Evolutionary conservation across 2,797 vertebrate genomes (phyloP), one percentile per base, ranked within the genome.

Genomic region (Pitangus sulphuratus): DNA sequence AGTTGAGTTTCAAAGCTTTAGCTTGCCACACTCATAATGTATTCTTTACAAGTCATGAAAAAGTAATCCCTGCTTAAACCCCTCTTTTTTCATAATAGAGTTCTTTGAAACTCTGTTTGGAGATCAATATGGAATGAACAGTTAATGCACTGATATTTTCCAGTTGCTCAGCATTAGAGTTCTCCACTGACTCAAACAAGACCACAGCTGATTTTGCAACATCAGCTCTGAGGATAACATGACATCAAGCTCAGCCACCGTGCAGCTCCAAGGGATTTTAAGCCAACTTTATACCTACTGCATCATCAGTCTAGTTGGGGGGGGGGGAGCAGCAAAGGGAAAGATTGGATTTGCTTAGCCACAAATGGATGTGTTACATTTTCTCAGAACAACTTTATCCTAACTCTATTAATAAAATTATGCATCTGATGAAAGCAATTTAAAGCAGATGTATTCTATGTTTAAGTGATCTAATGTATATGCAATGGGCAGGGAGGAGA

Each of bases 1-100:
- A 94, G 89, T 66, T 68, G 84, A 33, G 45, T 93, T 95, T 86
- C 79, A 95, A 96, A 93, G 94, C 84, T 90, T 84, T 58, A 94
- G 83, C 80, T 88, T 92, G 90, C 74, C 86, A 78, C 82, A 87
- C 2, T 0, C 74, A 82, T 88, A 94, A 95, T 45, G 45, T 58
- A 61, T 82, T 79, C 88, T 95, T 93, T 75, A 74, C 69, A 86
- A 89, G 57, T 93, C 44, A 81, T n/a, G 75, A 95, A 87, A 93
- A 94, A 80, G 45, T 89, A 95, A 96, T 93, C 87, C 70, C 61
- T 33, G n/a, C 68, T 85, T 82, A 80, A 90, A 89, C 2, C 28
- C 50, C 35, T 53, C 26, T 42, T 66, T 60, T 78, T 64, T 37
- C 13, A 22, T 58, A 93, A 85, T 48, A 70, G 39, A 90, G 6